Conservation (phyloP, 2,113 vertebrate genomes). For the Mungos mungo region DNA sequence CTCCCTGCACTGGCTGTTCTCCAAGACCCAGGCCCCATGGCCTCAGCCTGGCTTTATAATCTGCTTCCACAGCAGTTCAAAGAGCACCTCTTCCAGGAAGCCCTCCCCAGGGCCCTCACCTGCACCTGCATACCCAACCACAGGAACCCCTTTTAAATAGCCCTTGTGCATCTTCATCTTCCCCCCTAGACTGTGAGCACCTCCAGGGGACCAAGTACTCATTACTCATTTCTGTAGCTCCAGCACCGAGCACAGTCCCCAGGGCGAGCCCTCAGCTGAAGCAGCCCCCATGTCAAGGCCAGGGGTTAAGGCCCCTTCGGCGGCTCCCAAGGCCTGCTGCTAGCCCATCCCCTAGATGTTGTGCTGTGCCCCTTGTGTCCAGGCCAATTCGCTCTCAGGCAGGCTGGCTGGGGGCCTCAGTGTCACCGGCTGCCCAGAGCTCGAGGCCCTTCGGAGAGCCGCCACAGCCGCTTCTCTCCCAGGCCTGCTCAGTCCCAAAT, state of each 20-base stretch:
- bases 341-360: background rate
- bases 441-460: background rate
- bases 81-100: background rate
- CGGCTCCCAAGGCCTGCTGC: background rate
- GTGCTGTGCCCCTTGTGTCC: no score
- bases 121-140: background rate
- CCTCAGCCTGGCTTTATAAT: background rate
- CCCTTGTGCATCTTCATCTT: background rate
- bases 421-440: background rate
- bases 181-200: background rate
- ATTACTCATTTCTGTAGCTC: background rate
- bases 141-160: background rate
- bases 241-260: background rate
- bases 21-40: background rate
- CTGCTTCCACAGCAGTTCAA: background rate
- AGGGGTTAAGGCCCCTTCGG: background rate
- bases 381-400: background rate
- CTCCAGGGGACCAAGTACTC: background rate
- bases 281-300: background rate
- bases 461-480: background rate
- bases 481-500: background rate
- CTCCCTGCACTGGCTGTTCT: background rate
- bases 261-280: accelerated
- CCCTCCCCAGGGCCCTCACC: background rate
- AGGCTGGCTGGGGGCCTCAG: background rate